Evolutionary conservation across 1,140 invertebrate species (phyloP), one percentile per base, ranked within the genome.

Genomic region (Cotesia chilonis): DNA sequence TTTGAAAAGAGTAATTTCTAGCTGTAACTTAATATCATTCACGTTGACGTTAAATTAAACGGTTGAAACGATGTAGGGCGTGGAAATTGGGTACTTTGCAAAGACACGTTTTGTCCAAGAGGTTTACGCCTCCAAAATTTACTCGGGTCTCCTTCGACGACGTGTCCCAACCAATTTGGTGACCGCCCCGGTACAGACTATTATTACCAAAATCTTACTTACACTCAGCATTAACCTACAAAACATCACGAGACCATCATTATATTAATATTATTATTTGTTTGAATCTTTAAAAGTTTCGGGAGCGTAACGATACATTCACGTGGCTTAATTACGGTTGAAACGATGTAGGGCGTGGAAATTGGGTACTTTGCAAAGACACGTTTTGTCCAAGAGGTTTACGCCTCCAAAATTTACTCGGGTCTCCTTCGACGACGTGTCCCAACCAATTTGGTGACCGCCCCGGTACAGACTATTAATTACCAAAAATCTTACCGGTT

Each of bases 121-220:
- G 51, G 12, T 47, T 6, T 51, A 60, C 69, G 69, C 69, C 69
- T 60, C 41, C n/a, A 41, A 37, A 60, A 70, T 70, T 63, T 63
- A 4, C 59, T 17, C 14, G 54, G 60, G 59, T 10, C 35, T 64
- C 4, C 4, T 28, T n/a, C 5, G 9, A 5, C n/a, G 41, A 63
- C 20, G 41, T 70, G 61, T 72, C 67, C 68, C n/a, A 65, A 35
- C 47, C 61, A 74, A 76, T 76, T 74, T 74, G 54, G 75, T 74
- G 66, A 74, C 75, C 70, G 67, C 54, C 65, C 61, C 38, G 61
- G 28, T 14, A 17, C 47, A 9, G 36, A 59, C 72, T 61, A 76
- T 76, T 74, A 76, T 76, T 76, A 76, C 61, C 66, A 74, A 76
- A 76, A 74, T 70, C 72, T 74, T 37, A 74, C 57, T 47, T 9